Evolutionary conservation across 2,797 vertebrate genomes (phyloP).

Genomic region (Craterocephalus amniculus): DNA sequence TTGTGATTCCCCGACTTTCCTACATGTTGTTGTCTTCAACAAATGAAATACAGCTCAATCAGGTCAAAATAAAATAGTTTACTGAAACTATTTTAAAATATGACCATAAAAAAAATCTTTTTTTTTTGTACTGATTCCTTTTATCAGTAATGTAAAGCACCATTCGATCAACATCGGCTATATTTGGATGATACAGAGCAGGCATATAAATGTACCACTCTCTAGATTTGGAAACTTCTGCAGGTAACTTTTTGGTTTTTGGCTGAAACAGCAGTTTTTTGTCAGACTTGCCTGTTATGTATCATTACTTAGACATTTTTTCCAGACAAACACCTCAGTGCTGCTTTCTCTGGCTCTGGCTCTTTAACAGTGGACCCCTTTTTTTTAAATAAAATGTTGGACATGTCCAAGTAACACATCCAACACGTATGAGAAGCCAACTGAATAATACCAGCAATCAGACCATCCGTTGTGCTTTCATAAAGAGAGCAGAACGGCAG

Average conservation of each 20-base stretch:
- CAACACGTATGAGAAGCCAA: background rate
- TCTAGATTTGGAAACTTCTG: background rate
- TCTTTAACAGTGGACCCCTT: background rate
- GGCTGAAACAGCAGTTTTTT: too few relatives aligned
- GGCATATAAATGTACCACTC: background rate
- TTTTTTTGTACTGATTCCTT: background rate
- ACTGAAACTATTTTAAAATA: background rate
- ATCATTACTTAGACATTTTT: background rate
- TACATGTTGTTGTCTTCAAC: background rate
- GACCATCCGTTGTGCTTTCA: slow-evolving; percentile 22
- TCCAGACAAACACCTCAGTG: background rate
- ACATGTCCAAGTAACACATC: slow-evolving; percentile 11
- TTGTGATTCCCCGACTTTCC: too few relatives aligned
- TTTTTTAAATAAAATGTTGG: slow-evolving; percentile 17
- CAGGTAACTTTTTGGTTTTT: background rate
- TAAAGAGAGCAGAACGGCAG: slow-evolving; percentile 13
- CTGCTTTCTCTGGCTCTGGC: background rate
- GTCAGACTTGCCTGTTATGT: too few relatives aligned
- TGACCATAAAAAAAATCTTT: background rate
- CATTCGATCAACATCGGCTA: too few relatives aligned
- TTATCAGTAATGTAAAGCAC: background rate
- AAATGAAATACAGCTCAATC: background rate
- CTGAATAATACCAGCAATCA: background rate
- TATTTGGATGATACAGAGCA: background rate
- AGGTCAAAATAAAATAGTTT: background rate